Evolutionary conservation across 1,140 invertebrate species (phyloP), one percentile per base, ranked within the genome.

Genomic region (Centruroides sculpturatus): DNA sequence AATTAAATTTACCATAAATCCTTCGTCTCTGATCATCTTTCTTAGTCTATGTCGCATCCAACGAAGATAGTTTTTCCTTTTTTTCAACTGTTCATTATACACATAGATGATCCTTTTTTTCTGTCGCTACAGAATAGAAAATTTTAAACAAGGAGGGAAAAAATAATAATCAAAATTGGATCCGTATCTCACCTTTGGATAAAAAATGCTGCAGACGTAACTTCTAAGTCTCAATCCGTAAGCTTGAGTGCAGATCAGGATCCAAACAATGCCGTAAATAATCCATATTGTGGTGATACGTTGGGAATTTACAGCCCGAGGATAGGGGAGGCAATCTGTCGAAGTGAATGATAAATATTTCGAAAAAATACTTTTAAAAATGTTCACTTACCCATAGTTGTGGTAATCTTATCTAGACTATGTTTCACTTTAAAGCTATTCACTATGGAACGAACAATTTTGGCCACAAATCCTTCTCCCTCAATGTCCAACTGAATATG

Each of bases 61-160:
- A 9, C 47, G 34, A 23, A 71, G 23, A 51, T 61, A 73, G 0
- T 68, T 66, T 51, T 66, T 65, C 48, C 72, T 58, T 56, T 69
- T 71, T 57, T 68, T 69, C 60, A 69, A 58, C 64, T 69, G 65
- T 55, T 71, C 68, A 52, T 73, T 73, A 62, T 72, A 73, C 0
- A 73, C 56, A 52, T 62, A 71, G 3, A 73, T 55, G 10, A 68
- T 62, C 41, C 72, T 57, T 35, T 62, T 66, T 55, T 73, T 73
- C 46, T 63, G 57, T 2, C 62, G 11, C 58, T 62, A n/a, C 7
- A 54, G 7, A 10, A 35, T 35, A 3, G 6, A 23, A 8, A 6
- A 35, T 2, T 55, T 55, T 23, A 54, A 34, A 54, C 36, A 1
- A 35, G 35, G 11, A 36, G 46, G 12, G 36, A 0, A 56, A 6